Conservation (phyloP, 2,113 vertebrate genomes). For the Poicephalus meyeri region DNA sequence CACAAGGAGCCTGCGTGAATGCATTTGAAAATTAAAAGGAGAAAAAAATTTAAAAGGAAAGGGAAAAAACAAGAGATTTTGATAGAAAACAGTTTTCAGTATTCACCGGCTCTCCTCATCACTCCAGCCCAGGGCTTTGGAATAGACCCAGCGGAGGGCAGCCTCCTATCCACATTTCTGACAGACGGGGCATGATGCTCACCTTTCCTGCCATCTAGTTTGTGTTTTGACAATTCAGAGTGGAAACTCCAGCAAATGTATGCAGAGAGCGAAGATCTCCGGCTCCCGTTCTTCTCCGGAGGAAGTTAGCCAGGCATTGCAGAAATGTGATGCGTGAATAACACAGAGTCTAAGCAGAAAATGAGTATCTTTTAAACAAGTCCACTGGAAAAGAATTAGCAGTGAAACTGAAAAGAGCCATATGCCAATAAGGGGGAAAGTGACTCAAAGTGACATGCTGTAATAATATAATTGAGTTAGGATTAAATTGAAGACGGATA, state of each 20-base stretch:
- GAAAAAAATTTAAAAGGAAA: background rate
- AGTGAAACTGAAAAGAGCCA: slow-evolving; percentile 73
- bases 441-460: slow-evolving; percentile 66
- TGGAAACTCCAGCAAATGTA: slow-evolving; percentile 61
- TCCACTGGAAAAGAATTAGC: slow-evolving; percentile 78
- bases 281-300: slow-evolving; percentile 39
- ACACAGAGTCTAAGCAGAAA: slow-evolving; percentile 67
- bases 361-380: slow-evolving; percentile 74
- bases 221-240: slow-evolving; percentile 59
- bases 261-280: slow-evolving; percentile 24
- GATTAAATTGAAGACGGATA: slow-evolving; percentile 70
- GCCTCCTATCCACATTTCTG: slow-evolving; percentile 44
- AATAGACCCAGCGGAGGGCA: slow-evolving; percentile 53
- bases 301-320: slow-evolving; percentile 66
- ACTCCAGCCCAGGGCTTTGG: slow-evolving; percentile 48
- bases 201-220: slow-evolving; percentile 62
- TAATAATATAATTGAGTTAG: slow-evolving; percentile 76
- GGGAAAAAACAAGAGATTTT: background rate
- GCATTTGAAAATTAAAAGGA: background rate
- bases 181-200: slow-evolving; percentile 18
- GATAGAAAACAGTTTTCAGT: slow-evolving; percentile 50
- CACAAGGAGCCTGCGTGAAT: background rate
- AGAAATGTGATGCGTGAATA: slow-evolving; percentile 66
- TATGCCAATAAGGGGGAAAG: slow-evolving; percentile 72
- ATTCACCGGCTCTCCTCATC: slow-evolving; percentile 51